These are phyloP conservation scores for Orchestia grillus DNA, from an alignment of 1,140 invertebrate genomes.

Conservation along the genomic window DNA sequence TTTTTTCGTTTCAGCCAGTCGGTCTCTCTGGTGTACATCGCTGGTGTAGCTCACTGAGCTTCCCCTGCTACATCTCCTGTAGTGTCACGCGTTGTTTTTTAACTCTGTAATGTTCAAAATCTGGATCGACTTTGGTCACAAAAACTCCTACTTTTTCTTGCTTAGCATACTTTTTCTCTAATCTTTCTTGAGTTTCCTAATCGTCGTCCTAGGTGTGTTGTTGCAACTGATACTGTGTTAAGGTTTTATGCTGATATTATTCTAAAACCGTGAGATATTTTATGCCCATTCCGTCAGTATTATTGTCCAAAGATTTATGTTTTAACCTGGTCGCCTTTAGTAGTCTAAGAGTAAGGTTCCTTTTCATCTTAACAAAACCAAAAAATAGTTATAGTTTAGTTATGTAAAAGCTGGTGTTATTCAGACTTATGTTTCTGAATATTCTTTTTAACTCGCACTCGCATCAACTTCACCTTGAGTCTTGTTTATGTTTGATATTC, in stretches of 20 bases:
- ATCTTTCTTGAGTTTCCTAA: neutral
- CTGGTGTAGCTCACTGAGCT: too few species aligned
- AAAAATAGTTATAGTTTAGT: neutral
- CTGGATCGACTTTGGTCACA: neutral
- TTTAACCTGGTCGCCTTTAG: neutral
- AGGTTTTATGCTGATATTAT: neutral
- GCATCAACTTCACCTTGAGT: neutral
- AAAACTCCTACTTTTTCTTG: neutral
- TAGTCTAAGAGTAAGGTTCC: neutral
- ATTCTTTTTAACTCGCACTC: neutral
- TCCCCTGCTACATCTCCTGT: too few species aligned
- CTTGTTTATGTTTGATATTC: neutral
- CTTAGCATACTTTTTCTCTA: neutral
- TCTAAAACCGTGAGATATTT: neutral
- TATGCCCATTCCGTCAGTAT: neutral
- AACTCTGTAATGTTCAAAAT: neutral
- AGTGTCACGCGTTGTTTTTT: neutral
- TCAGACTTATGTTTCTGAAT: neutral
- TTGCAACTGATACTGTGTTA: neutral
- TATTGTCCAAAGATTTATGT: neutral
- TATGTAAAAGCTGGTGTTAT: neutral
- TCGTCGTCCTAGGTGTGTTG: neutral
- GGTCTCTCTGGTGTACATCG: too few species aligned
- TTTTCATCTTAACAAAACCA: neutral
- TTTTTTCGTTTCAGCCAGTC: too few species aligned